These are phyloP conservation scores for Brienomyrus brachyistius DNA, from an alignment of 2,113 vertebrate species.

Conservation along the genomic window DNA sequence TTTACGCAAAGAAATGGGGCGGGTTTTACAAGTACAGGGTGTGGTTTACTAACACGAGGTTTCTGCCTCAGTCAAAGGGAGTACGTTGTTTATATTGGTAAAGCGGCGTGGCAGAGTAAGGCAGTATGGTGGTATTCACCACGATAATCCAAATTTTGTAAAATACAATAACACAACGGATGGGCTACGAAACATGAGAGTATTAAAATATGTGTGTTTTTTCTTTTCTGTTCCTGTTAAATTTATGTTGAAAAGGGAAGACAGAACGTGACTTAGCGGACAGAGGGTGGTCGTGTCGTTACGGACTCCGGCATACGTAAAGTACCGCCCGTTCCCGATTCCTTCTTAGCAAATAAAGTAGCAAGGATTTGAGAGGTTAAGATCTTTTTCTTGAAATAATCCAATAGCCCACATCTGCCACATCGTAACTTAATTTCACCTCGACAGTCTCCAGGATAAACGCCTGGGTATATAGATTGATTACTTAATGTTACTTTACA, in stretches of 20 bases:
- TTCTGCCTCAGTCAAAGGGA: not conserved
- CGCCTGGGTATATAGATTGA: not conserved
- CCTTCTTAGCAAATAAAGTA: not conserved
- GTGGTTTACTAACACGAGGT: slow-evolving; percentile 3
- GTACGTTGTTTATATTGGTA: not conserved
- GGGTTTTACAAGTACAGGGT: not conserved
- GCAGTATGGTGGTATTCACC: not conserved
- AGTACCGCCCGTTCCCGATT: not conserved
- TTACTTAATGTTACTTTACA: not conserved
- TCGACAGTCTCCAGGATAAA: not conserved
- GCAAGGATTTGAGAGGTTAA: not conserved
- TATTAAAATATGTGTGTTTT: not conserved
- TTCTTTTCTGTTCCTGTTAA: not conserved
- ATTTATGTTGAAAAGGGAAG: not conserved
- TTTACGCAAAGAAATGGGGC: not conserved
- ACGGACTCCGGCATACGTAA: not conserved
- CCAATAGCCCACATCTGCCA: not conserved
- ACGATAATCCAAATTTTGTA: not conserved
- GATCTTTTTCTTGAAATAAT: not conserved
- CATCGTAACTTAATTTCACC: not conserved
- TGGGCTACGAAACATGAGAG: not conserved
- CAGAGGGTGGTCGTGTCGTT: not conserved
- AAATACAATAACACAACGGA: not conserved
- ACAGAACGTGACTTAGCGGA: not conserved
- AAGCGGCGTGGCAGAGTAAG: not conserved